These are phyloP conservation scores for Parazoanthus swiftii DNA, from an alignment of 92 coral and sea anemone genomes.

Conservation along the genomic window DNA sequence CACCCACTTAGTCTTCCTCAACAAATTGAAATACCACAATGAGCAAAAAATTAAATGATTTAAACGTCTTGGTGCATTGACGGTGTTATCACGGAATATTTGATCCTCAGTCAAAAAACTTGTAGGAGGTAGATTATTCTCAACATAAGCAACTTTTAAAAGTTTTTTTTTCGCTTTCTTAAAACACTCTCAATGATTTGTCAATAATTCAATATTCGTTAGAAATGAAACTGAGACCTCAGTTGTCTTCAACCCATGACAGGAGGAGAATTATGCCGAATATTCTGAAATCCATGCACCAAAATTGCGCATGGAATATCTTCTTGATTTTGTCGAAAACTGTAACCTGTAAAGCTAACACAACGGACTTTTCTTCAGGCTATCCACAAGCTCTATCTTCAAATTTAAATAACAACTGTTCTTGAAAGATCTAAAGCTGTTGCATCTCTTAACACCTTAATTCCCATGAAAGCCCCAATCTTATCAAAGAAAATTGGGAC, in stretches of 20 bases:
- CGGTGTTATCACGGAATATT: no score
- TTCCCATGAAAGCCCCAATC: slow-evolving; percentile 11
- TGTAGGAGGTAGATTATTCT: background rate
- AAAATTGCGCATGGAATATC: slow-evolving; percentile 8
- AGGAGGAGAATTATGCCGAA: slow-evolving; percentile 2
- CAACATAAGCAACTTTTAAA: background rate
- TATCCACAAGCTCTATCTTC: slow-evolving; percentile 12
- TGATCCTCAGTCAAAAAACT: background rate
- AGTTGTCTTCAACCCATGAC: background rate
- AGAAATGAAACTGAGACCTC: background rate
- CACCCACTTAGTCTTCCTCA: slow-evolving; percentile 11
- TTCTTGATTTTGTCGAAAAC: background rate
- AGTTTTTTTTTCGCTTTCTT: background rate
- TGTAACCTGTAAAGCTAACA: slow-evolving; percentile 11
- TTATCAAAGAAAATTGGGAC: slow-evolving; percentile 7
- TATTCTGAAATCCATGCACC: background rate
- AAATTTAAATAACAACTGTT: slow-evolving; percentile 1
- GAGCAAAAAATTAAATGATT: background rate
- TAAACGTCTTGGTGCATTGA: background rate
- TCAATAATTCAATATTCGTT: background rate
- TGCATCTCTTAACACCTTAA: slow-evolving; percentile 38
- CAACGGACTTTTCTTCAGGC: slow-evolving; percentile 6
- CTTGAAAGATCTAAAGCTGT: slow-evolving; percentile 8
- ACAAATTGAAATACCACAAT: slow-evolving; percentile 33
- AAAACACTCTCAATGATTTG: background rate